These are phyloP conservation scores for Turdus rufiventris DNA, from an alignment of 2,113 vertebrate species.

Conservation along the genomic window DNA sequence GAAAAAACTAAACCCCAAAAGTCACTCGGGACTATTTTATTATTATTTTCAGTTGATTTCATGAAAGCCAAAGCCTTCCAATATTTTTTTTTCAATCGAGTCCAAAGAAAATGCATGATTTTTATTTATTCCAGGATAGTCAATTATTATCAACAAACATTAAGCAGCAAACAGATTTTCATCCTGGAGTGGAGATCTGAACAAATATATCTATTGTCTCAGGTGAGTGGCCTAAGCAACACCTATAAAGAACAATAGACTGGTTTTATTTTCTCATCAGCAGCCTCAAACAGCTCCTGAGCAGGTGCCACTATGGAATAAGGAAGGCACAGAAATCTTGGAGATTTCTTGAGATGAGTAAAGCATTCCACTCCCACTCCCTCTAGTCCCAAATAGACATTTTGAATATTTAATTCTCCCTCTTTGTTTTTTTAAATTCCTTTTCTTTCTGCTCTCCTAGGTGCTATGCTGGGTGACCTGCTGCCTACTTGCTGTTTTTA, in stretches of 20 bases:
- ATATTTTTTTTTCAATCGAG: background rate
- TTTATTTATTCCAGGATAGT: background rate
- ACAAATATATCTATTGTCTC: background rate
- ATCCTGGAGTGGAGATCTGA: background rate
- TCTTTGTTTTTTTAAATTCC: background rate
- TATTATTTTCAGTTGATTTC: background rate
- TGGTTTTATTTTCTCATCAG: background rate
- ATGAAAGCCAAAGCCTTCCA: background rate
- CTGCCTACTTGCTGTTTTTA: background rate
- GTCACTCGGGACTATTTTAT: background rate
- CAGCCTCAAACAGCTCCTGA: background rate
- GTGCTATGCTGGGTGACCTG: background rate
- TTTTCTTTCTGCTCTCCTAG: background rate
- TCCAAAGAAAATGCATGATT: background rate
- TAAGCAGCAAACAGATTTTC: background rate
- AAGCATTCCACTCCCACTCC: background rate
- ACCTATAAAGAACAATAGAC: background rate
- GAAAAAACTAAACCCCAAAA: background rate
- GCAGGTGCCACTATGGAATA: background rate
- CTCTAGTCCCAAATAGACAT: background rate
- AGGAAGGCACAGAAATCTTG: background rate
- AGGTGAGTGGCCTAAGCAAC: background rate
- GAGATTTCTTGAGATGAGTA: background rate
- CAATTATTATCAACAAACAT: background rate
- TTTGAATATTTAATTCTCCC: background rate